Evolutionary conservation across 2,888 invertebrate species (phyloP), one percentile per base, ranked within the genome.

Genomic region (Meandrusa payeni): DNA sequence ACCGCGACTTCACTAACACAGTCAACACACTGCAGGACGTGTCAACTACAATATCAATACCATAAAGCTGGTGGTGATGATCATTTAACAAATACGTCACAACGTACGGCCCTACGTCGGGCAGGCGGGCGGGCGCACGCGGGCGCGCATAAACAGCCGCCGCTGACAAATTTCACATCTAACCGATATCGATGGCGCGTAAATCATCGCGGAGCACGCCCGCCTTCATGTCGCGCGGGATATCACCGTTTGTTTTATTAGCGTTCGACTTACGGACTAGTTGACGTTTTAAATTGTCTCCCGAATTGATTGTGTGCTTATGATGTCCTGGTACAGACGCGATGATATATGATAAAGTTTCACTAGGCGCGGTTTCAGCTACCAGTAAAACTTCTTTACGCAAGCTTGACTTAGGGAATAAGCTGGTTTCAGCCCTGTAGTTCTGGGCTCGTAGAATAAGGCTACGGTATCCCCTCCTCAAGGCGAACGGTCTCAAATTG

Each of bases 151-250:
- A 83, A 82, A 78, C 80, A 79, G 76, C 52, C 62, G 53, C 52
- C 69, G 69, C 66, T 86, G 85, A 85, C 83, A 83, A 85, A 85
- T 82, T 77, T 69, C 78, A 63, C 75, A 77, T 80, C 82, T 77
- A 77, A 72, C 76, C 67, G 77, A 76, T 80, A 81, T 82, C 80
- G 83, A 79, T 64, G 70, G 57, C 52, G 62, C 61, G 73, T 85
- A 82, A 81, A 81, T 83, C 80, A 79, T 65, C 52, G 48, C 52
- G 56, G 52, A 56, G 54, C 57, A 51, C 57, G 57, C 59, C 61
- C 62, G 65, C 63, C 66, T 63, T 69, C 55, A 55, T 55, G 62
- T 62, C 64, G 59, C 57, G 52, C 60, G 54, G 57, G 60, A 17
- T 31, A 10, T 27, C 45, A 28, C 11, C 12, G 20, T 9, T 17